Evolutionary conservation across 2,797 vertebrate genomes (phyloP), one percentile per base, ranked within the genome.

Genomic region (Carapus acus): DNA sequence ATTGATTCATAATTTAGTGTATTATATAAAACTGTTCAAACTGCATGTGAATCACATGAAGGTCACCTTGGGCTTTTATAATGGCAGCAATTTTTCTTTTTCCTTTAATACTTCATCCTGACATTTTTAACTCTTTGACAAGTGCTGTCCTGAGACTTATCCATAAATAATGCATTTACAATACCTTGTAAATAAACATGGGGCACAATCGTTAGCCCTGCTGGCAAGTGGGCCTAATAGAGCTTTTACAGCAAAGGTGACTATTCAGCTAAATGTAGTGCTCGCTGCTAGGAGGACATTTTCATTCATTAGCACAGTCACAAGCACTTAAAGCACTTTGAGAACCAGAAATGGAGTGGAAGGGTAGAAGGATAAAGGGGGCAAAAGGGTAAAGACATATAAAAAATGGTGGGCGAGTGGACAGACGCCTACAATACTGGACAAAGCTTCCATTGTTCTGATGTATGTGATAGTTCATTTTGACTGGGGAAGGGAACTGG

Each of bases 111-210:
- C 87, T 90, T 90, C 86, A 88, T 88, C 87, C 87, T 90, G 90
- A 92, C 90, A 93, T 93, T 94, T 93, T 93, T 90, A 88, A 93
- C 90, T 92, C 90, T 83, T n/a, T 90, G 92, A 94, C 90, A 91
- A 93, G 90, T 82, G 87, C 89, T 91, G 90, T 92, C 90, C 87
- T 80, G 90, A 91, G 90, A 91, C 89, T 87, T 88, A 88, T 91
- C 91, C 89, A 94, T 94, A 94, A 97, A 94, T 98, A 94, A 97
- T 92, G 88, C 91, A 94, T 97, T 94, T 93, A 93, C 91, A 92
- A 92, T 94, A 92, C 91, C 91, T 91, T 88, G 91, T 95, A 94
- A 95, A 95, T 96, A 97, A 96, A 91, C 90, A 91, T 85, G 86
- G 89, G 90, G 89, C 90, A 91, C 87, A 91, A 91, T 94, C 84